phyloP scores from a whole-genome alignment of 1,140 invertebrate species.

The Drosophila suzukii region DNA sequence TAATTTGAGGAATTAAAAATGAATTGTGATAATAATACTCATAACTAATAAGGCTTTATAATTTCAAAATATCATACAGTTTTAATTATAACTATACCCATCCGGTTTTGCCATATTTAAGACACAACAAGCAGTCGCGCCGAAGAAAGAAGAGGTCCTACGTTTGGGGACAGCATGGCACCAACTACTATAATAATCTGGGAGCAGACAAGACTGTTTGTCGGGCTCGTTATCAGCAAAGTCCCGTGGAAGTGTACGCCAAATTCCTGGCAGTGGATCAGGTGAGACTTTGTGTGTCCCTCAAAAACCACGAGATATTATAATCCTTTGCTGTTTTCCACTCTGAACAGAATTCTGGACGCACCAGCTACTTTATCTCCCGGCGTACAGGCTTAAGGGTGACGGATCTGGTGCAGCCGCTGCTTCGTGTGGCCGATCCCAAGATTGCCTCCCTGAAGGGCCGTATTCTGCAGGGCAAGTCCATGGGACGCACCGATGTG shows the following conservation, averaged over 20 bases:
- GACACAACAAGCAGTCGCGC: conserved; percentile 85
- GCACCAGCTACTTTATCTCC: conserved; percentile 95
- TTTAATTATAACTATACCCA: too few species aligned
- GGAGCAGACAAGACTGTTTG: conserved; percentile 88
- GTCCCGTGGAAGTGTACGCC: conserved; percentile 94
- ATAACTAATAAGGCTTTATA: too few species aligned
- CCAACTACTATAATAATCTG: conserved; percentile 86
- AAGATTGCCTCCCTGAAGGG: conserved; percentile 93
- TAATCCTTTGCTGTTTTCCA: background rate
- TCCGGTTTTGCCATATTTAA: background rate
- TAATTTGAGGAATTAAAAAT: too few species aligned
- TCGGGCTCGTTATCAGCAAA: conserved; percentile 94
- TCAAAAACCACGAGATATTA: too few species aligned
- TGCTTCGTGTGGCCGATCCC: conserved; percentile 94
- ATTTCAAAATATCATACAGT: too few species aligned
- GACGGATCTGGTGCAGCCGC: conserved; percentile 94
- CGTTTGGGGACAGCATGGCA: conserved; percentile 82
- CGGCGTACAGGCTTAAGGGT: conserved; percentile 94
- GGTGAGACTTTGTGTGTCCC: conserved; percentile 29
- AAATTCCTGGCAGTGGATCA: conserved; percentile 95
- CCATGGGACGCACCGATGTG: conserved; percentile 95
- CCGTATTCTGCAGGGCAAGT: conserved; percentile 93
- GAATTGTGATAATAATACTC: too few species aligned
- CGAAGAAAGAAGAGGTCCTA: conserved; percentile 87
- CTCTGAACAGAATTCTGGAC: conserved; percentile 89